These are phyloP conservation scores for Hirtodrosophila alboralis DNA, from an alignment of 2,888 invertebrate species.

Conservation along the genomic window DNA sequence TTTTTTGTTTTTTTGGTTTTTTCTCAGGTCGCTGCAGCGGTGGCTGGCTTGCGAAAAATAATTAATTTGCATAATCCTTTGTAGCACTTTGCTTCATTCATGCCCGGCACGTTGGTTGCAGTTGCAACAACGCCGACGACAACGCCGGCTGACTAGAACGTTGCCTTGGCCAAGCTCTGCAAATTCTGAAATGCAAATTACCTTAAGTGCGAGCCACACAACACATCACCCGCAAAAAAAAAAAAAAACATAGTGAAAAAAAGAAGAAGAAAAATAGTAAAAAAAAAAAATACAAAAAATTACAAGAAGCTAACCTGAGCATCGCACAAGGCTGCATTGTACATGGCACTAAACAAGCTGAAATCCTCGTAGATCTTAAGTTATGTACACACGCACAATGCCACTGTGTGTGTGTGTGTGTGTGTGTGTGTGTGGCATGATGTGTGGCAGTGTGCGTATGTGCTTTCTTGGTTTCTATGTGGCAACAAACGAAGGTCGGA, in stretches of 20 bases:
- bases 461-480: slow-evolving; percentile 24
- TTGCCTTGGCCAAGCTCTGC: slow-evolving; percentile 76
- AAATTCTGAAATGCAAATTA: slow-evolving; percentile 80
- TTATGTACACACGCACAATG: slow-evolving; percentile 62
- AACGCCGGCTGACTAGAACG: slow-evolving; percentile 28
- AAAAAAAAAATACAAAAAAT: slow-evolving; percentile 11
- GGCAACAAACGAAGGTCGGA: slow-evolving; percentile 31
- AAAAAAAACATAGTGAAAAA: slow-evolving; percentile 6
- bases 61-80: slow-evolving; percentile 80
- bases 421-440: slow-evolving; percentile 7
- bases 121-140: slow-evolving; percentile 26
- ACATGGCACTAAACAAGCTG: slow-evolving; percentile 79
- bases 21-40: slow-evolving; percentile 39
- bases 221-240: slow-evolving; percentile 73
- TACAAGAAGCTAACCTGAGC: slow-evolving; percentile 31
- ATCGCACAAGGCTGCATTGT: slow-evolving; percentile 51
- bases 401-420: not conserved
- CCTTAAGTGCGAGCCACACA: slow-evolving; percentile 79
- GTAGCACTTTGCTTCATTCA: slow-evolving; percentile 81
- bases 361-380: slow-evolving; percentile 80
- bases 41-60: slow-evolving; percentile 79
- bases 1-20: slow-evolving; percentile 34
- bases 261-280: slow-evolving; percentile 9
- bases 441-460: slow-evolving; percentile 15
- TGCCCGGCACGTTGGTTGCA: slow-evolving; percentile 77